These are phyloP conservation scores for Drosophila nannoptera DNA, from an alignment of 1,140 invertebrate genomes.

Conservation along the genomic window DNA sequence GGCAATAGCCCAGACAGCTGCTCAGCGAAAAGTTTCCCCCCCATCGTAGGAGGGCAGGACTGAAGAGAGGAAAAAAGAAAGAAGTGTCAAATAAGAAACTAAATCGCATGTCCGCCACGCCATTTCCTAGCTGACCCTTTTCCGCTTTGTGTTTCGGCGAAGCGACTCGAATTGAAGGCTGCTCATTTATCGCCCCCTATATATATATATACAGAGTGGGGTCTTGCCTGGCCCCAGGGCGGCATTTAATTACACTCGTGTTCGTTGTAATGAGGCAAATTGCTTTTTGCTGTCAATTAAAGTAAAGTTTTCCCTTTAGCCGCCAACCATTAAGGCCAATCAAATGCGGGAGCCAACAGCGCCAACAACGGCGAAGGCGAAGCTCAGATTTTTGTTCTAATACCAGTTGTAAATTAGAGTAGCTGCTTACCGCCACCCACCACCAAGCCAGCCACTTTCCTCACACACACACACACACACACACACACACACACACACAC, in stretches of 20 bases:
- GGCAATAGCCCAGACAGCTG: slow-evolving; percentile 28
- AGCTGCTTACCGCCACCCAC: slow-evolving; percentile 3
- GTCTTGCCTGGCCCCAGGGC: slow-evolving; percentile 51
- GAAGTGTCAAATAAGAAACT: slow-evolving; percentile 78
- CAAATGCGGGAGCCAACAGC: slow-evolving; percentile 44
- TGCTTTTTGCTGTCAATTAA: slow-evolving; percentile 77
- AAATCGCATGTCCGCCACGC: slow-evolving; percentile 66
- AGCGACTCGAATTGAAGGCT: slow-evolving; percentile 29
- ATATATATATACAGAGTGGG: slow-evolving; percentile 32
- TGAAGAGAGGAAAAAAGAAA: slow-evolving; percentile 19
- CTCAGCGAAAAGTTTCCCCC: background rate
- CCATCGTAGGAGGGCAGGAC: slow-evolving; percentile 10
- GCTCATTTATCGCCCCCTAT: slow-evolving; percentile 21
- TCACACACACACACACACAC: background rate
- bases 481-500: background rate
- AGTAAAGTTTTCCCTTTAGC: slow-evolving; percentile 70
- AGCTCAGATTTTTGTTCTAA: slow-evolving; percentile 54
- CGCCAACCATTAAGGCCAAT: slow-evolving; percentile 56
- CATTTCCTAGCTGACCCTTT: slow-evolving; percentile 42
- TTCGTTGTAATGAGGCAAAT: slow-evolving; percentile 74
- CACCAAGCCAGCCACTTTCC: background rate
- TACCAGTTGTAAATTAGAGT: slow-evolving; percentile 57
- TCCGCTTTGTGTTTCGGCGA: slow-evolving; percentile 31
- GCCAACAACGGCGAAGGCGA: slow-evolving; percentile 13
- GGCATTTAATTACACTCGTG: slow-evolving; percentile 75